Evolutionary conservation across 2,113 vertebrate species (phyloP), one percentile per base, ranked within the genome.

Genomic region (Brienomyrus longianalis): DNA sequence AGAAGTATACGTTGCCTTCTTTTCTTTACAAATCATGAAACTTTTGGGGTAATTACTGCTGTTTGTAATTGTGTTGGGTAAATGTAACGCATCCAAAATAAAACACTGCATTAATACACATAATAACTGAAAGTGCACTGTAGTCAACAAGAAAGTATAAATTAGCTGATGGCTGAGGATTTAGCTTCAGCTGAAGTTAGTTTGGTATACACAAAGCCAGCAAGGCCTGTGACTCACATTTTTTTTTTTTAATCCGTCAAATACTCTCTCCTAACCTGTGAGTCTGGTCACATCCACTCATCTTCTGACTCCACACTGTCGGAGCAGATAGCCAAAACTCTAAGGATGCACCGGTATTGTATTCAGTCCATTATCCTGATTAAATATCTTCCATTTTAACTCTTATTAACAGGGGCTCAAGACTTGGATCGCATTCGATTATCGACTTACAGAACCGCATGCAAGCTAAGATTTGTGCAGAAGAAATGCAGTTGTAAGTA

Each of bases 401-500:
- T 90, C 94, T 91, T 90, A 91, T 93, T 92, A 90, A 90, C 92
- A 99, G 98, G 98, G 93, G 98, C 98, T 94, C 97, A 99, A 93
- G 98, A 99, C 94, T 94, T 99, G 97, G 98, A 99, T 95, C 98
- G 98, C 56, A 99, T 99, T 94, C 96, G 98, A 90, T 95, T 99
- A 91, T 99, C 98, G 70, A 99, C 98, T 27, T 99, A 99, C 95
- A 97, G 98, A 95, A 99, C 98, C 89, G 98, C 98, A 7, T 99
- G 98, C 95, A 99, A 99, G 94, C 97, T 99, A 89, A 93, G 98
- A 96, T 99, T 99, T 93, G 97, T 99, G 90, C 98, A 99, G 96
- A 99, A 99, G 96, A 99, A 98, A 95, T 99, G 98, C 95, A 99
- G 98, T 83, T 92, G 98, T 99, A 93, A 98, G 98, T 98, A 95